Evolutionary conservation across 1,140 invertebrate species (phyloP), one percentile per base, ranked within the genome.

Genomic region (Chelonus insularis): DNA sequence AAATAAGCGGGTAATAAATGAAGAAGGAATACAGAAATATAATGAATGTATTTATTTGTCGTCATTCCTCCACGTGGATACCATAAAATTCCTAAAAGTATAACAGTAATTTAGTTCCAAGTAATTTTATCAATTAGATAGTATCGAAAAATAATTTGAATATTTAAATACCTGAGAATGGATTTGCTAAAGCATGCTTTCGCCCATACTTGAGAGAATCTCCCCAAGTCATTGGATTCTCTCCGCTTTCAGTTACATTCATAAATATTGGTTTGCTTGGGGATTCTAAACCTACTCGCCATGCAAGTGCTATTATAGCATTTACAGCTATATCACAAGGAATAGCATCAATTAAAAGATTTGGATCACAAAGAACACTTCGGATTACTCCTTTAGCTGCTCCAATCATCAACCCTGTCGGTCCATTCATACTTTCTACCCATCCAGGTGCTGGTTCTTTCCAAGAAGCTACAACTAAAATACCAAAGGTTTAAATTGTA

Each of bases 341-440:
- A 65, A 94, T 81, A 67, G 92, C 76, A 81, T 93, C 76, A 57
- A 85, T 70, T 69, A 72, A 7, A 71, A 82, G 47, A 76, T 77
- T 48, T 60, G 62, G 77, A 69, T 86, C 76, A 14, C 82, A 77
- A 6, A 88, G 85, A 86, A 94, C 90, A 1, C 88, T 85, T 2
- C 87, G 83, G 9, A 94, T 83, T 0, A 94, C 83, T 60, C 94
- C 94, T 78, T 94, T 94, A 45, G 92, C 92, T 60, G 87, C 89
- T 0, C 86, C 90, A 25, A 91, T 84, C 65, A 92, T 79, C 1
- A 92, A 69, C 2, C 91, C 94, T 43, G 94, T 95, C 0, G 95
- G 93, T 25, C 95, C 95, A 76, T 97, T 97, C 50, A 94, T 83
- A 67, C 96, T 97, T 73, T 98, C 95, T 11, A 97, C 89, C 95